Evolutionary conservation across 2,888 invertebrate species (phyloP).

Genomic region (Globia sparganii): DNA sequence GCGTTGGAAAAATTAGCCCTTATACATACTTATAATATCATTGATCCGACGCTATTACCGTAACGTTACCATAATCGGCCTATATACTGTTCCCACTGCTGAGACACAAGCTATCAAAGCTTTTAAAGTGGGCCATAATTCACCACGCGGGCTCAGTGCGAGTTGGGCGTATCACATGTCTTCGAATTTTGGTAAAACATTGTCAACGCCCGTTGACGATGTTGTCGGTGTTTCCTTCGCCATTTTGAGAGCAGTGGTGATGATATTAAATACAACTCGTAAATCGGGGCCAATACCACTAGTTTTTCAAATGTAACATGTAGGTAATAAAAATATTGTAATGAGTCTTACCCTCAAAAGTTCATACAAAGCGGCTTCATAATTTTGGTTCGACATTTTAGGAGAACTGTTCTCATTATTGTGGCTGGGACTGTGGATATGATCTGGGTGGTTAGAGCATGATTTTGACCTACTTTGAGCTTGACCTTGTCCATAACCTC

Average conservation of each 20-base stretch:
- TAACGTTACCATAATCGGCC: too few species aligned
- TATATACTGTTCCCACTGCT: too few species aligned
- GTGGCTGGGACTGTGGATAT: not conserved
- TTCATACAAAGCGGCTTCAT: constrained; percentile 12
- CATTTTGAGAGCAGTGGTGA: not conserved
- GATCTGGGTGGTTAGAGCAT: not conserved
- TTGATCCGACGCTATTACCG: too few species aligned
- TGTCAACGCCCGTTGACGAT: too few species aligned
- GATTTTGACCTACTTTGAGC: not conserved
- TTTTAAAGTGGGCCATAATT: not conserved
- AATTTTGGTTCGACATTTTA: constrained; percentile 1
- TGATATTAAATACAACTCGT: not conserved
- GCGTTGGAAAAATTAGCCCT: too few species aligned
- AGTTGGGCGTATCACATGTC: not conserved
- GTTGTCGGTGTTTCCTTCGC: not conserved
- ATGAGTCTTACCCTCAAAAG: constrained; percentile 23
- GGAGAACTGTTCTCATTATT: not conserved
- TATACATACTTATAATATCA: too few species aligned
- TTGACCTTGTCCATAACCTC: not conserved
- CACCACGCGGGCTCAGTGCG: not conserved
- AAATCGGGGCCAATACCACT: not conserved
- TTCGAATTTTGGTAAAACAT: too few species aligned
- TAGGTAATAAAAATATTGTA: not conserved
- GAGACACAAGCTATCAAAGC: too few species aligned
- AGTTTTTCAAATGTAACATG: not conserved